Evolutionary conservation across 1,140 invertebrate genomes (phyloP).

Genomic region (Leptopilina boulardi): DNA sequence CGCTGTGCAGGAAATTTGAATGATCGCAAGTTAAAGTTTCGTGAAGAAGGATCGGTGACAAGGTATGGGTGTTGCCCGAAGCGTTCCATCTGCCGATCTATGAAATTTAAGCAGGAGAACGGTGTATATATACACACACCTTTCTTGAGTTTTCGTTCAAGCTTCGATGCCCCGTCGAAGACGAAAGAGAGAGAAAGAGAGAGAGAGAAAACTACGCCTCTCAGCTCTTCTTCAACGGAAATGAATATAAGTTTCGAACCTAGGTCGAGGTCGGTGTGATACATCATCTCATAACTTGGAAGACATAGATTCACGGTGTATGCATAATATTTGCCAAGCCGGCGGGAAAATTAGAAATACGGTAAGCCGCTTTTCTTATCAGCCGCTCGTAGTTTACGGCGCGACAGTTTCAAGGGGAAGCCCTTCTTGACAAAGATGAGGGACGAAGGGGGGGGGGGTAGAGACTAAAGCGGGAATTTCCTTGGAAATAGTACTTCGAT

Average conservation of each 20-base stretch:
- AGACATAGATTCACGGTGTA: constrained; percentile 72
- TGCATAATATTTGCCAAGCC: constrained; percentile 72
- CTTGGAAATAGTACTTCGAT: constrained; percentile 8
- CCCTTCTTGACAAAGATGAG: not conserved
- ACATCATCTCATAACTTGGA: constrained; percentile 64
- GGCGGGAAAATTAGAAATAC: constrained; percentile 72
- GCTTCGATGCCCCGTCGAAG: constrained; percentile 54
- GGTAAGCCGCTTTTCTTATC: constrained; percentile 73
- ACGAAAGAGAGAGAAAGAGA: constrained; percentile 45
- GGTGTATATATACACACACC: constrained; percentile 45
- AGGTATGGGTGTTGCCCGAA: constrained; percentile 3
- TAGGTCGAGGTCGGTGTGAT: constrained; percentile 70
- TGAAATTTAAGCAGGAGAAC: constrained; percentile 57
- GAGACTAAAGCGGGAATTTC: not conserved
- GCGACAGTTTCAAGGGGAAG: constrained; percentile 41
- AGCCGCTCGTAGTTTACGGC: constrained; percentile 65
- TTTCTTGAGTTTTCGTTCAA: constrained; percentile 54
- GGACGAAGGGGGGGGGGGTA: too few species aligned
- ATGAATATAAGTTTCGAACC: constrained; percentile 64
- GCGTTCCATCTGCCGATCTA: constrained; percentile 21
- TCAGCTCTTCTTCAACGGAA: constrained; percentile 51
- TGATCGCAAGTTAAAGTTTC: constrained; percentile 2
- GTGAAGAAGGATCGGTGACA: constrained; percentile 23
- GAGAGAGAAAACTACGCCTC: constrained; percentile 47
- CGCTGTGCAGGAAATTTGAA: constrained; percentile 1